phyloP scores from a whole-genome alignment of 2,797 vertebrate species.

The Chloroceryle inda region DNA sequence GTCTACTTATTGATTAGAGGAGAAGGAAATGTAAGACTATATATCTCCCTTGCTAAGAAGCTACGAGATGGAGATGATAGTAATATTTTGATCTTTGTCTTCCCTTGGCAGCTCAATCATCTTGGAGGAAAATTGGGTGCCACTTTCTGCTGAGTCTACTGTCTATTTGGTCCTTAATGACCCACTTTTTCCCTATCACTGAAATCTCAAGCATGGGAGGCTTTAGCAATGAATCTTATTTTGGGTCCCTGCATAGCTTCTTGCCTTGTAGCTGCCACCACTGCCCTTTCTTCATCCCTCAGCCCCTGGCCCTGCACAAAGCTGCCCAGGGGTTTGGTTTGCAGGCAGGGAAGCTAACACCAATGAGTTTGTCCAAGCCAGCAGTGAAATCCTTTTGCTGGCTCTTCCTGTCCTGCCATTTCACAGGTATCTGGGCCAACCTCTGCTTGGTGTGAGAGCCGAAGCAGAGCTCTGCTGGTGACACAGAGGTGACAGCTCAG shows the following conservation, averaged over 20 bases:
- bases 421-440: background rate
- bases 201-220: background rate
- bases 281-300: background rate
- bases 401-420: background rate
- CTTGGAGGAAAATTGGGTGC: background rate
- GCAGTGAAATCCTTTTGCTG: background rate
- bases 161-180: background rate
- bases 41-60: background rate
- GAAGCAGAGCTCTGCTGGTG: slow-evolving; percentile 7
- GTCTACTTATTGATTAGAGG: background rate
- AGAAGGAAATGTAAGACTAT: background rate
- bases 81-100: background rate
- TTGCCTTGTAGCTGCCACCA: background rate
- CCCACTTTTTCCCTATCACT: background rate
- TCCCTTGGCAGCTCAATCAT: slow-evolving; percentile 14
- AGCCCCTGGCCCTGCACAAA: fast-evolving
- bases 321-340: background rate
- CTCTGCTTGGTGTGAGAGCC: background rate
- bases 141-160: background rate
- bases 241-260: background rate
- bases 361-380: background rate
- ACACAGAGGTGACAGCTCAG: slow-evolving; percentile 48
- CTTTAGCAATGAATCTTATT: background rate
- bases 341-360: background rate
- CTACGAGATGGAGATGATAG: background rate